phyloP scores from a whole-genome alignment of 1,140 invertebrate species.

The Pissodes strobi region DNA sequence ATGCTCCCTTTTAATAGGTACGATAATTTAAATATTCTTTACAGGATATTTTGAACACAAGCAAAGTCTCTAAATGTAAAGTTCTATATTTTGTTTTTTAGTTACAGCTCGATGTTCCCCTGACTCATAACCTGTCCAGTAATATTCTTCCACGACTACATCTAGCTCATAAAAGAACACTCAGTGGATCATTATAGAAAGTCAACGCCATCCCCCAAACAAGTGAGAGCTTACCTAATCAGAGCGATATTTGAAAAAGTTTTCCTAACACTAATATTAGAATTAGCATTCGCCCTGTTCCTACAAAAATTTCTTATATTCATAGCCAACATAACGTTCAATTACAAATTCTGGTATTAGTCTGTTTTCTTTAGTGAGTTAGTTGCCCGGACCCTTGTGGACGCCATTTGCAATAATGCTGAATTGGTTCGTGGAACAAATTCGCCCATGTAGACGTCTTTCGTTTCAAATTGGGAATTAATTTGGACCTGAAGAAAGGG shows the following conservation, averaged over 20 bases:
- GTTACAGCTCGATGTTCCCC: slow-evolving; percentile 91
- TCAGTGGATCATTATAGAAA: slow-evolving; percentile 42
- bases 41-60: too few relatives aligned
- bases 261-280: slow-evolving; percentile 65
- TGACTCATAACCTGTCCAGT: slow-evolving; percentile 91
- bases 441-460: slow-evolving; percentile 89
- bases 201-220: slow-evolving; percentile 24
- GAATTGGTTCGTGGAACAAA: slow-evolving; percentile 91
- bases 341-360: slow-evolving; percentile 78
- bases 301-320: slow-evolving; percentile 69
- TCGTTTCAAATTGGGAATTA: slow-evolving; percentile 87
- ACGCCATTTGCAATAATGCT: slow-evolving; percentile 91
- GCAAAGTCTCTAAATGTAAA: too few relatives aligned
- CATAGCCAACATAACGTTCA: slow-evolving; percentile 63
- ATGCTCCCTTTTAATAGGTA: too few relatives aligned
- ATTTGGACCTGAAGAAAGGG: slow-evolving; percentile 91
- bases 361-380: slow-evolving; percentile 83
- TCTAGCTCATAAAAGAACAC: slow-evolving; percentile 84
- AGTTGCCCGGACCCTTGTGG: slow-evolving; percentile 93
- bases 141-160: slow-evolving; percentile 91
- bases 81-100: slow-evolving; percentile 60
- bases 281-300: slow-evolving; percentile 67
- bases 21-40: too few relatives aligned
- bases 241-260: slow-evolving; percentile 70
- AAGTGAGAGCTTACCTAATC: slow-evolving; percentile 63